These are phyloP conservation scores for Drosophila siamana DNA, from an alignment of 2,888 invertebrate genomes.

Conservation along the genomic window DNA sequence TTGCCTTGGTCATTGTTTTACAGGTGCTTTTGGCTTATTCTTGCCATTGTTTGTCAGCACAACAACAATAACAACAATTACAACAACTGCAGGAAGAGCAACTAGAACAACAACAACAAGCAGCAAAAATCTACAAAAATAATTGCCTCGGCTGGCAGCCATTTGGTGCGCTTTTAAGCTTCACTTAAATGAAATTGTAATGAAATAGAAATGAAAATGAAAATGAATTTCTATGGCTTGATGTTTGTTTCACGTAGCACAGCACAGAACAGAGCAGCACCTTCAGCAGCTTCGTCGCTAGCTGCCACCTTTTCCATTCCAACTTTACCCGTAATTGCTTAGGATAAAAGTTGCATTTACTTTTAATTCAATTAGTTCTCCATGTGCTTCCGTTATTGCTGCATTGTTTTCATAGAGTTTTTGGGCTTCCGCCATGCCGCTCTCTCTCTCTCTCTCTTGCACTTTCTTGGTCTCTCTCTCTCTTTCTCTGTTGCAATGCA, in stretches of 20 bases:
- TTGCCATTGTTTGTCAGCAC: conserved; percentile 64
- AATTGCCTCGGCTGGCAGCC: conserved; percentile 78
- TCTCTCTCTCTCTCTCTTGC: conserved; percentile 13
- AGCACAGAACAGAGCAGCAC: too few species aligned
- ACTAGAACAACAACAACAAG: background rate
- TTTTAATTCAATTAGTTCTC: conserved; percentile 78
- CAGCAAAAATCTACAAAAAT: conserved; percentile 76
- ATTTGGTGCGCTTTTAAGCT: conserved; percentile 80
- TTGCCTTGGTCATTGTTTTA: conserved; percentile 69
- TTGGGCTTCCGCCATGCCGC: conserved; percentile 14
- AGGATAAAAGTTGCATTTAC: conserved; percentile 80
- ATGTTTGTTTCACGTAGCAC: conserved; percentile 59
- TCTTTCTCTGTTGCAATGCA: conserved; percentile 43
- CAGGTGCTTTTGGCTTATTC: conserved; percentile 74
- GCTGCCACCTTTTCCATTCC: conserved; percentile 19
- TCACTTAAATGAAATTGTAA: conserved; percentile 80
- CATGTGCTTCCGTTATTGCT: conserved; percentile 38
- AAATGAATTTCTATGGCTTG: conserved; percentile 78
- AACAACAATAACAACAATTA: conserved; percentile 23
- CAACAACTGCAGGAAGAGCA: conserved; percentile 20
- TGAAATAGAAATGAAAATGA: conserved; percentile 74
- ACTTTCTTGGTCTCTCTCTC: too few species aligned
- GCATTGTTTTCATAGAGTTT: conserved; percentile 52
- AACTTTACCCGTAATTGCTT: conserved; percentile 66
- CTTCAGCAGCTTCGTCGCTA: background rate